A percentile compares a stretch with the other conserved stretches of the same genome.
phyloP scores from a whole-genome alignment of 2,888 invertebrate genomes.

The Gandaritis pyraliata region DNA sequence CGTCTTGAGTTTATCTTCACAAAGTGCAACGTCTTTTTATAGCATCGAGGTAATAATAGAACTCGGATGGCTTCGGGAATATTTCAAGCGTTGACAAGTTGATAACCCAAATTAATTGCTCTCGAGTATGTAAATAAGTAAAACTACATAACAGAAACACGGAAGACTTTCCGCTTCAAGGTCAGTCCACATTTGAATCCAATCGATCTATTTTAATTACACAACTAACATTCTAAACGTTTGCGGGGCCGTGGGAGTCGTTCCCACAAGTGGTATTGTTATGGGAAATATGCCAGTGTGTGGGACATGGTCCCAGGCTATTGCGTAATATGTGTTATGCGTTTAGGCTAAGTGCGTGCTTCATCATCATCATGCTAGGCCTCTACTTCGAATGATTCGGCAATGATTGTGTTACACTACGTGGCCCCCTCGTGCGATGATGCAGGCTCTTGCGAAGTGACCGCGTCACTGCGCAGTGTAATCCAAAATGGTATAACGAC shows the following conservation, averaged over 20 bases:
- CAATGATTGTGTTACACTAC: no score
- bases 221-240: slow-evolving; percentile 33
- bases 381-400: no score
- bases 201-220: slow-evolving; percentile 34
- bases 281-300: slow-evolving; percentile 32
- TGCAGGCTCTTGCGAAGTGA: no score
- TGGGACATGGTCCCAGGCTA: slow-evolving; percentile 21
- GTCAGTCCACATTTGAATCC: slow-evolving; percentile 28
- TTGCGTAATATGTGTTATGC: slow-evolving; percentile 31
- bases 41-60: no score
- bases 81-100: no score
- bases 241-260: slow-evolving; percentile 61
- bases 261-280: slow-evolving; percentile 51
- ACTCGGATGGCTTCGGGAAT: no score
- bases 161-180: slow-evolving; percentile 25
- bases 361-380: not conserved
- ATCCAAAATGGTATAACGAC: no score
- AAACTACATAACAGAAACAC: slow-evolving; percentile 12
- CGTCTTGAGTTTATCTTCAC: no score
- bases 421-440: no score
- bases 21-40: no score
- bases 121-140: not conserved
- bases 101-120: no score
- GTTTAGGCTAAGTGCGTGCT: not conserved
- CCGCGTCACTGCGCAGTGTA: no score